Percentiles rank a stretch among this genome's conserved stretches.
These are phyloP conservation scores for Polypterus bichir DNA, from an alignment of 2,113 vertebrate genomes.

Conservation along the genomic window DNA sequence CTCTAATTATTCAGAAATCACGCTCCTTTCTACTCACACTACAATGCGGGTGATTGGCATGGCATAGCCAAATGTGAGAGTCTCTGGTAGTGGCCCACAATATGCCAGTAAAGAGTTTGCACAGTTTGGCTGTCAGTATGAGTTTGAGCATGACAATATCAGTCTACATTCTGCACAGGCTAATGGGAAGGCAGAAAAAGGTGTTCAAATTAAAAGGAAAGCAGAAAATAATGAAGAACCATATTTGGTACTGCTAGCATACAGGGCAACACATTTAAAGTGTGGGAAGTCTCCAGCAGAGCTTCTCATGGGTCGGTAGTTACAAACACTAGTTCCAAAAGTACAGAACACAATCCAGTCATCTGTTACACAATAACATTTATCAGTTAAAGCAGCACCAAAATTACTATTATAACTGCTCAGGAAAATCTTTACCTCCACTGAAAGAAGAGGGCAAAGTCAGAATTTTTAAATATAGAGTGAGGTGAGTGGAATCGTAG, in stretches of 20 bases:
- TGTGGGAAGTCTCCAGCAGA: not conserved
- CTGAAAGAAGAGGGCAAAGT: no score
- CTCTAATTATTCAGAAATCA: no score
- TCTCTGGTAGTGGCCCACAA: no score
- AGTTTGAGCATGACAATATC: no score
- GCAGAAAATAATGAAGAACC: not conserved
- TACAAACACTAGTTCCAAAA: not conserved
- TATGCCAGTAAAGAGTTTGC: no score
- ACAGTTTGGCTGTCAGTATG: no score
- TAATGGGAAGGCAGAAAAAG: not conserved
- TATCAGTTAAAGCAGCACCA: not conserved
- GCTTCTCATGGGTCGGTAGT: not conserved
- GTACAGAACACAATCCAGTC: not conserved
- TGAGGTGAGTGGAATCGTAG: no score
- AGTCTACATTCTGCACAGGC: not conserved
- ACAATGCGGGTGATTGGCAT: no score
- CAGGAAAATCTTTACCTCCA: not conserved
- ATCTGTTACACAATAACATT: not conserved
- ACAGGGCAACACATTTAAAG: not conserved
- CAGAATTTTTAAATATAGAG: not conserved
- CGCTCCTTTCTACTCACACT: no score
- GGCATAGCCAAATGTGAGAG: no score
- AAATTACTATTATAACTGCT: not conserved
- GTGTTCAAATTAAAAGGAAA: not conserved
- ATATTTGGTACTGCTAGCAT: not conserved